Base-by-base conservation (phyloP, 1,140 invertebrate genomes). In the Anoplophora glabripennis region DNA sequence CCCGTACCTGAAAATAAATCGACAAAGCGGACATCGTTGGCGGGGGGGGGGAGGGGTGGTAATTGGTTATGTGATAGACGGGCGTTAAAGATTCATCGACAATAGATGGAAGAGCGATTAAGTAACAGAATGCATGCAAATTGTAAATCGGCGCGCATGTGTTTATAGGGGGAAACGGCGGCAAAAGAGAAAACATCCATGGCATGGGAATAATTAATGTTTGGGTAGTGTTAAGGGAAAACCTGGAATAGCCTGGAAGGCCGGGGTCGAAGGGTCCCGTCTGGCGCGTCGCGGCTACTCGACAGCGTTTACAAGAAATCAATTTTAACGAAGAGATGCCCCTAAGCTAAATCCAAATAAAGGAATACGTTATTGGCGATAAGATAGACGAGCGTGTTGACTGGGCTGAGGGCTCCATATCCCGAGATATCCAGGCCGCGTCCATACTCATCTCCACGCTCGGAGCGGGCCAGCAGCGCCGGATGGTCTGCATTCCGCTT, bases 181-280 rank as follows among this genome's bases (percentile, higher is more conserved):
- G 21, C 21, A 28, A 28, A 28, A 28, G 21, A 58, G 69, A 72
- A 72, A 69, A 73, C 70, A 68, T 68, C 65, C 60, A 66, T 57
- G 66, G 68, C 60, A 63, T 53, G 64, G 66, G 66, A 72, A 54
- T 63, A 73, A 73, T 73, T 70, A 73, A 72, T 72, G 68, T 72
- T 69, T 61, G 61, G 59, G 60, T 61, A 65, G 58, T 61, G 61
- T 61, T 64, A 53, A 55, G 64, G 55, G 60, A 49, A 57, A 64
- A 63, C 41, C 59, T 45, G 40, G 53, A 40, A 45, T 55, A 44
- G 56, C 12, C 45, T 47, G 51, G 55, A 45, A 47, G 47, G 40
- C 36, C 42, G 12, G 14, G 14, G 11, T 34, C 35, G 21, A 15
- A 41, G 35, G 45, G 44, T 47, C 57, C 53, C 57, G 55, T 56